Conservation (phyloP, 1,140 invertebrate genomes). For the Lucilia sericata region DNA sequence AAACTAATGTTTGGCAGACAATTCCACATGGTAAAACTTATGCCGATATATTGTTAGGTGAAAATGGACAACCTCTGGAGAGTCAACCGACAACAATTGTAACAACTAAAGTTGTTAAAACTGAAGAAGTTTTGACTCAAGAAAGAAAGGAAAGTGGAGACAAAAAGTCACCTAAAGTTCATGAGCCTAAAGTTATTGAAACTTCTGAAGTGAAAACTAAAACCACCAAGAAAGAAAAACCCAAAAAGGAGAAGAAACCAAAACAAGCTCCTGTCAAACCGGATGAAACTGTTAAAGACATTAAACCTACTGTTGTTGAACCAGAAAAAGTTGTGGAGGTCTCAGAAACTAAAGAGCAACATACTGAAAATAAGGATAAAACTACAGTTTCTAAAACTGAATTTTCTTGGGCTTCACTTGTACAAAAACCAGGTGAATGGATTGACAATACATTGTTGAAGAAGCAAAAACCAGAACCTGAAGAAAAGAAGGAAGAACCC, state of each 20-base stretch:
- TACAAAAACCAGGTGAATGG: conserved; percentile 62
- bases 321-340: background rate
- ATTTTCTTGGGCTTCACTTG: conserved; percentile 61
- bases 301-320: background rate
- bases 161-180: background rate
- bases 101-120: background rate
- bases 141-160: background rate
- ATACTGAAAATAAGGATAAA: background rate
- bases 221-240: conserved; percentile 19
- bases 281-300: background rate
- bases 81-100: background rate
- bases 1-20: conserved; percentile 19
- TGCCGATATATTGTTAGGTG: conserved; percentile 49
- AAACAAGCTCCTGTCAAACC: background rate
- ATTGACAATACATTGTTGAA: conserved; percentile 50
- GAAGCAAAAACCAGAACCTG: conserved; percentile 28
- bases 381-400: conserved; percentile 48
- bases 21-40: conserved; percentile 44
- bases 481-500: background rate
- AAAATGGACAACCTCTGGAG: background rate
- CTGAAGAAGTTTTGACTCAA: background rate
- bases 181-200: background rate
- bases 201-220: background rate
- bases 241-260: background rate
- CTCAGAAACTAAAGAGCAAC: background rate